Evolutionary conservation across 2,113 vertebrate genomes (phyloP).

Genomic region (Vidua chalybeata): DNA sequence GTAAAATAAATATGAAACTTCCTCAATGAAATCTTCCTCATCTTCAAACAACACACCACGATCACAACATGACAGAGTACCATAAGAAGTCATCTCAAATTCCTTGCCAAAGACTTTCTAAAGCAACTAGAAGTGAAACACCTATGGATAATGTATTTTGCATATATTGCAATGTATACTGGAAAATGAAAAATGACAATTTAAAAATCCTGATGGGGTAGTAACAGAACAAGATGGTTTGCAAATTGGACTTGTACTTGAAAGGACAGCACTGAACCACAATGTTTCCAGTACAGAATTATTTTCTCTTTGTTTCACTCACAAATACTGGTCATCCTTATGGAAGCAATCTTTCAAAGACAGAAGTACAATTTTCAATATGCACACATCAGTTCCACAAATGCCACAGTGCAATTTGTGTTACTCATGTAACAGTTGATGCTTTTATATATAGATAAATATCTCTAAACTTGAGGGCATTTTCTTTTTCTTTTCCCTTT

Average conservation of each 20-base stretch:
- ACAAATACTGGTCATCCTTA: background rate
- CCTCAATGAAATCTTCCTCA: background rate
- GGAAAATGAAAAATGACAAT: background rate
- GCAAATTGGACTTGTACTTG: background rate
- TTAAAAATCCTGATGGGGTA: background rate
- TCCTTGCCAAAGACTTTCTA: background rate
- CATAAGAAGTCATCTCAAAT: background rate
- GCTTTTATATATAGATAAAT: background rate
- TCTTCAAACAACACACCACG: background rate
- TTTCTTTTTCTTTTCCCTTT: background rate
- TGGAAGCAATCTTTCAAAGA: background rate
- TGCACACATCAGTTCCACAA: background rate
- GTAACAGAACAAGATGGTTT: background rate
- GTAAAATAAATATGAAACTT: background rate
- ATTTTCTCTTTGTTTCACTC: background rate
- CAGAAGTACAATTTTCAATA: background rate
- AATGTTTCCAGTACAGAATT: background rate
- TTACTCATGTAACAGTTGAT: background rate
- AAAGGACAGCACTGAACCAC: background rate
- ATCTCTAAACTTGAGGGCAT: background rate
- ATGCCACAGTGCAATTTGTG: background rate
- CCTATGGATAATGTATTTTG: background rate
- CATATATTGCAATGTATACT: accelerated
- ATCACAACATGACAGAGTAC: background rate
- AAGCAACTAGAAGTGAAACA: background rate